A percentile compares a stretch with the other conserved stretches of the same genome.
These are phyloP conservation scores for Akabosia matsudoensis DNA, from an alignment of 1,140 invertebrate species.

Conservation along the genomic window DNA sequence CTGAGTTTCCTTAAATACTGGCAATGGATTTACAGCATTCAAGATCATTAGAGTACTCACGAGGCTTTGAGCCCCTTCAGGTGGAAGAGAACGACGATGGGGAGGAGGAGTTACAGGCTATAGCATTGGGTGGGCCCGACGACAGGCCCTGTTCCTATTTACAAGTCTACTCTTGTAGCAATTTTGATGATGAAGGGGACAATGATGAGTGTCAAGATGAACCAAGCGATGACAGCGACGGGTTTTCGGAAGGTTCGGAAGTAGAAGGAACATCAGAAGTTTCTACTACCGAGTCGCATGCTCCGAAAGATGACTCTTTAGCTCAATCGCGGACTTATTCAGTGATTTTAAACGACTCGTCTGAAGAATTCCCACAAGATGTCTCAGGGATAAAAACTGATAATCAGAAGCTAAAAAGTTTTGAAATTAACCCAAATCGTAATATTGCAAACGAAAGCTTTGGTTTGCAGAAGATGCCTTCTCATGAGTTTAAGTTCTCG, in stretches of 20 bases:
- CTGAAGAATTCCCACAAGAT: background rate
- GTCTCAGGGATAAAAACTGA: background rate
- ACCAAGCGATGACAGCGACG: background rate
- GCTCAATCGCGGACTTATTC: background rate
- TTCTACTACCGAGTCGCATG: background rate
- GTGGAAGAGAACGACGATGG: conserved; percentile 35
- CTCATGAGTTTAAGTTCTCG: conserved; percentile 38
- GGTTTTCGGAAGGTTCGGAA: conserved; percentile 6
- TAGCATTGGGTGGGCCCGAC: background rate
- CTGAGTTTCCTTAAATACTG: no score
- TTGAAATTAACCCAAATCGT: background rate
- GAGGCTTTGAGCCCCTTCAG: conserved; percentile 38
- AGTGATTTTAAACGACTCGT: conserved; percentile 1
- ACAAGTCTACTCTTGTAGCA: no score
- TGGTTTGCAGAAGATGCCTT: conserved; percentile 42
- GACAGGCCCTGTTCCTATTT: no score
- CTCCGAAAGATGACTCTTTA: background rate
- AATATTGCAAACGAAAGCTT: background rate
- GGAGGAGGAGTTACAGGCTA: conserved; percentile 28
- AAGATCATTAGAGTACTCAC: background rate
- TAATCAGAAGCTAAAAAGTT: background rate
- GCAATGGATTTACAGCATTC: background rate
- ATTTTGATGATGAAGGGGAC: conserved; percentile 1
- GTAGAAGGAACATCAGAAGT: background rate
- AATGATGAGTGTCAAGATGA: background rate